Percentiles rank a stretch among this genome's conserved stretches.
Evolutionary conservation across 1,140 invertebrate species (phyloP).

Genomic region (Apolygus lucorum): DNA sequence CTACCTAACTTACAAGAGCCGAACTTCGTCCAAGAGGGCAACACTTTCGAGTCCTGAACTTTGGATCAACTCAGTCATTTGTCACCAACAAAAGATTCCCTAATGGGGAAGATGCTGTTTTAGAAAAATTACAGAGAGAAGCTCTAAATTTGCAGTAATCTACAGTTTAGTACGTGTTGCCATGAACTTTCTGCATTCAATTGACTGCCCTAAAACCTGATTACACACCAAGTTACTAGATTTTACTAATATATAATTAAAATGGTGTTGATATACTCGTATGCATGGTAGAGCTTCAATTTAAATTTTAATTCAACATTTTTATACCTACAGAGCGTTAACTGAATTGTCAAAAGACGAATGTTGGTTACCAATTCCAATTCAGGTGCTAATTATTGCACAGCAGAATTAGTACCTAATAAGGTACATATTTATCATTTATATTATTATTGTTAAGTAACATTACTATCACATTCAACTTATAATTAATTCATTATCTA

Average conservation of each 20-base stretch:
- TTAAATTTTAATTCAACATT: not conserved
- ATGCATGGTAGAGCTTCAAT: no score
- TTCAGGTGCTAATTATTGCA: not conserved
- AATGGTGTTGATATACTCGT: no score
- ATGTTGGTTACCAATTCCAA: not conserved
- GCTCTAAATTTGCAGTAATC: not conserved
- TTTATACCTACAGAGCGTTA: not conserved
- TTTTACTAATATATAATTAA: not conserved
- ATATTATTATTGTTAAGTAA: not conserved
- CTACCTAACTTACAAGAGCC: not conserved
- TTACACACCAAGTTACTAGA: not conserved
- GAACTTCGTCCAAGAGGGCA: not conserved
- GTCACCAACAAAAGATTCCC: not conserved
- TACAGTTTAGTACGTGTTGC: not conserved
- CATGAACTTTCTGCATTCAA: not conserved
- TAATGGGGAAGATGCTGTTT: no score
- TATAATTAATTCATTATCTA: not conserved
- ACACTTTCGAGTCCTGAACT: not conserved
- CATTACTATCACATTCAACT: not conserved
- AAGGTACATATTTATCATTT: not conserved
- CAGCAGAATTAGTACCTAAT: not conserved
- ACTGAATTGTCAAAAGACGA: not conserved
- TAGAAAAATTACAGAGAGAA: no score
- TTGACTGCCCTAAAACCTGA: not conserved
- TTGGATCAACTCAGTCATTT: not conserved